Percentiles rank a stretch among this genome's conserved stretches.
phyloP scores from a whole-genome alignment of 2,888 invertebrate genomes.

The Nomada goodeniana region DNA sequence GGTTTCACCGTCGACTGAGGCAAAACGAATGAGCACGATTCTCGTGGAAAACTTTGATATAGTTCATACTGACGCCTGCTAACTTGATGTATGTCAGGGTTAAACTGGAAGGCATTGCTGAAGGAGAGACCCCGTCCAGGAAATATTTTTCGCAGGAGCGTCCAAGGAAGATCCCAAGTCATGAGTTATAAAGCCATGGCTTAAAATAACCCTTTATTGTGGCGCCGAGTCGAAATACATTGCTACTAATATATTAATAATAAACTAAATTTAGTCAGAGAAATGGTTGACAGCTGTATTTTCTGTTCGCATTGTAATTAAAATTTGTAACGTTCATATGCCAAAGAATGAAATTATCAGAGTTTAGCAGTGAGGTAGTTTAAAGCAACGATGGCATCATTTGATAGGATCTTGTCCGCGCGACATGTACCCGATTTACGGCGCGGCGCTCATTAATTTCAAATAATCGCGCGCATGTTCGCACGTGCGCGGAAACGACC shows the following conservation, averaged over 20 bases:
- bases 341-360: background rate
- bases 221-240: background rate
- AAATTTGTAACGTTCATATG: background rate
- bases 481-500: slow-evolving; percentile 63
- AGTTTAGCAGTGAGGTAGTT: slow-evolving; percentile 36
- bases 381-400: slow-evolving; percentile 38
- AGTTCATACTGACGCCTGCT: slow-evolving; percentile 39
- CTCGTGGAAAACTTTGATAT: slow-evolving; percentile 59
- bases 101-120: slow-evolving; percentile 32
- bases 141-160: slow-evolving; percentile 43
- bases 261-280: background rate
- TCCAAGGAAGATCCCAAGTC: slow-evolving; percentile 9
- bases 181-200: background rate
- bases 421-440: slow-evolving; percentile 45
- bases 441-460: slow-evolving; percentile 55
- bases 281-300: background rate
- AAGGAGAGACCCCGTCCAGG: slow-evolving; percentile 3
- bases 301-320: background rate
- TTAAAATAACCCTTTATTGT: background rate
- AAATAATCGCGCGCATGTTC: slow-evolving; percentile 56
- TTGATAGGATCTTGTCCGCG: slow-evolving; percentile 43
- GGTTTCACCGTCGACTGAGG: slow-evolving; percentile 45
- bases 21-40: slow-evolving; percentile 40
- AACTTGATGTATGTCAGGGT: slow-evolving; percentile 65
- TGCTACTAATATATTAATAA: background rate